Conservation (phyloP, 1,140 invertebrate species). For the Lasioglossum baleicum region DNA sequence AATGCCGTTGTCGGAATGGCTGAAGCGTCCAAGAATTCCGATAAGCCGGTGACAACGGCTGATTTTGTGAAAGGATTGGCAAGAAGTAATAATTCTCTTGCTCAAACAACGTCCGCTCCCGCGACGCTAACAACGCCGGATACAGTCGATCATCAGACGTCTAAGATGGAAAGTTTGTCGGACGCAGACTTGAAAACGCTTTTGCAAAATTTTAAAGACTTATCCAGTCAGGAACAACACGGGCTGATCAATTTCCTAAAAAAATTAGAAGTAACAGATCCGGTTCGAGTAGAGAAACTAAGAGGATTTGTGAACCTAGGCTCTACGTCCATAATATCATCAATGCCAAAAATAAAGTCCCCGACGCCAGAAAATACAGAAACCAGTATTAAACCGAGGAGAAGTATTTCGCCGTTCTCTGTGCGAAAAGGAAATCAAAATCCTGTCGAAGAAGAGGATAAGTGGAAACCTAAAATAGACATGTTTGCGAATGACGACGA, state of each 20-base stretch:
- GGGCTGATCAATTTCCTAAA: slow-evolving; percentile 88
- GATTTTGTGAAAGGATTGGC: slow-evolving; percentile 79
- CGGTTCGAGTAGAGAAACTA: slow-evolving; percentile 85
- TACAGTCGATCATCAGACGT: slow-evolving; percentile 52
- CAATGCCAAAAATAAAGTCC: slow-evolving; percentile 44
- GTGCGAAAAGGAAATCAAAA: slow-evolving; percentile 74
- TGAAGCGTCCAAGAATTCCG: slow-evolving; percentile 80
- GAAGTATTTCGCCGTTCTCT: slow-evolving; percentile 77
- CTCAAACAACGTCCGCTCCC: slow-evolving; percentile 19
- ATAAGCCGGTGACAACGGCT: slow-evolving; percentile 80
- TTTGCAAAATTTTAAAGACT: slow-evolving; percentile 88
- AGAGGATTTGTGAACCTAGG: slow-evolving; percentile 84
- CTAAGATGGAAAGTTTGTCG: slow-evolving; percentile 85
- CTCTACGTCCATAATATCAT: neutral
- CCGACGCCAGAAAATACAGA: slow-evolving; percentile 62
- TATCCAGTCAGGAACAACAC: slow-evolving; percentile 88
- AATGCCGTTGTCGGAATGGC: slow-evolving; percentile 87
- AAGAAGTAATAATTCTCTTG: slow-evolving; percentile 32
- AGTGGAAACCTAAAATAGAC: slow-evolving; percentile 76
- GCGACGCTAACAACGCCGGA: neutral
- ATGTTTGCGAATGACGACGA: slow-evolving; percentile 78
- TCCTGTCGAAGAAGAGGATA: slow-evolving; percentile 74
- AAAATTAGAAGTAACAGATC: slow-evolving; percentile 86
- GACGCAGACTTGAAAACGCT: slow-evolving; percentile 88
- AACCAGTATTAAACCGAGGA: slow-evolving; percentile 49